A percentile compares a stretch with the other conserved stretches of the same genome.
These are phyloP conservation scores for Ostrea denselamellosa DNA, from an alignment of 1,140 invertebrate species.

Conservation along the genomic window DNA sequence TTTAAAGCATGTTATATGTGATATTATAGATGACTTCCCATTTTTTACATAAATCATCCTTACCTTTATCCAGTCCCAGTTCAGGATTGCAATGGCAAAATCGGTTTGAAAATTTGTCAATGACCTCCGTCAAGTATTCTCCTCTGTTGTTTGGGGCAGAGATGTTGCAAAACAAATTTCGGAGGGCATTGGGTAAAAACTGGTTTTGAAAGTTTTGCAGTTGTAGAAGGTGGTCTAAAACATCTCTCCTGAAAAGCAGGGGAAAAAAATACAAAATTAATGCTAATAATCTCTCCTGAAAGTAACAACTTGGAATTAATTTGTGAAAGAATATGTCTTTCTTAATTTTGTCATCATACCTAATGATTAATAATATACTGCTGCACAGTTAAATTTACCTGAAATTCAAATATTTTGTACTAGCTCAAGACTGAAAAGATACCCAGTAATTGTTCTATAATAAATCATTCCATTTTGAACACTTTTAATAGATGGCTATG, in stretches of 20 bases:
- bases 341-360: neutral
- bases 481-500: no score
- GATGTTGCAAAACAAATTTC: constrained; percentile 80
- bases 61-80: constrained; percentile 79
- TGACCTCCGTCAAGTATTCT: constrained; percentile 78
- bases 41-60: constrained; percentile 33
- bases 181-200: constrained; percentile 81
- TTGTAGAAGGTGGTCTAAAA: constrained; percentile 79
- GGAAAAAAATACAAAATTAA: neutral
- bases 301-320: neutral
- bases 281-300: neutral
- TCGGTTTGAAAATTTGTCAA: constrained; percentile 81
- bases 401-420: no score
- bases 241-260: constrained; percentile 77
- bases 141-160: constrained; percentile 79
- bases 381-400: no score
- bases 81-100: constrained; percentile 81
- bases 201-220: constrained; percentile 81
- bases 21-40: no score
- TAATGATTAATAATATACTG: no score
- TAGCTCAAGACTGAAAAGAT: no score
- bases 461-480: no score
- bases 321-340: neutral
- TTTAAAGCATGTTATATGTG: no score
- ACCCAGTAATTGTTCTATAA: no score